Evolutionary conservation across 2,888 invertebrate species (phyloP), one percentile per base, ranked within the genome.

Genomic region (Eupeodes luniger): DNA sequence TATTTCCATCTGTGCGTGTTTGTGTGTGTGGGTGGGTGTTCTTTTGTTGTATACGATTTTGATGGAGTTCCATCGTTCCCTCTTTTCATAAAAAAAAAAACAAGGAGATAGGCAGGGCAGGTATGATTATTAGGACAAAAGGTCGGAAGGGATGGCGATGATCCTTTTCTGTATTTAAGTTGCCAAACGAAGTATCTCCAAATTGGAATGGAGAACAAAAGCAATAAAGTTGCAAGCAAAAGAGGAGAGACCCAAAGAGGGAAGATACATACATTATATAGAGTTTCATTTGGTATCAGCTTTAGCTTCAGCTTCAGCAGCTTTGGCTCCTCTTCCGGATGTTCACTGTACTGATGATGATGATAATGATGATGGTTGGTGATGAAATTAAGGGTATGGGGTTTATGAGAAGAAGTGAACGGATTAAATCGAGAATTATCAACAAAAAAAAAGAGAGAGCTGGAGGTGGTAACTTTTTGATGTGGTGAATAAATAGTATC

Each of bases 131-230:
- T 87, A 80, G 87, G 80, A 82, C 83, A 80, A 80, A 87, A 83
- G 83, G 83, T 80, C 80, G 83, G 70, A 79, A 66, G 78, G 82
- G 76, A 67, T 81, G 77, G 34, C 61, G 74, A 87, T 87, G 72
- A 83, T 83, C 79, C 83, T 77, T 27, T 83, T 83, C 77, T 76
- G 74, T 81, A 74, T 85, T 87, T 79, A 80, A 76, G 86, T 83
- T 87, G 76, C 83, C 83, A 83, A 87, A 87, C 86, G 83, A 83
- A 87, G 77, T 83, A 77, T 72, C 72, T 72, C 87, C 83, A 83
- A 87, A 87, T 83, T 87, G 87, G 80, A 87, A 80, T 77, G 59
- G 53, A 70, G 69, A 61, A 83, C 66, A 80, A 87, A 83, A 87
- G 87, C 87, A 83, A 80, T 87, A 77, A 87, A 83, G 83, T 81